A percentile compares a stretch with the other conserved stretches of the same genome.
Evolutionary conservation across 2,113 vertebrate genomes (phyloP).

Genomic region (Uropsilus gracilis): DNA sequence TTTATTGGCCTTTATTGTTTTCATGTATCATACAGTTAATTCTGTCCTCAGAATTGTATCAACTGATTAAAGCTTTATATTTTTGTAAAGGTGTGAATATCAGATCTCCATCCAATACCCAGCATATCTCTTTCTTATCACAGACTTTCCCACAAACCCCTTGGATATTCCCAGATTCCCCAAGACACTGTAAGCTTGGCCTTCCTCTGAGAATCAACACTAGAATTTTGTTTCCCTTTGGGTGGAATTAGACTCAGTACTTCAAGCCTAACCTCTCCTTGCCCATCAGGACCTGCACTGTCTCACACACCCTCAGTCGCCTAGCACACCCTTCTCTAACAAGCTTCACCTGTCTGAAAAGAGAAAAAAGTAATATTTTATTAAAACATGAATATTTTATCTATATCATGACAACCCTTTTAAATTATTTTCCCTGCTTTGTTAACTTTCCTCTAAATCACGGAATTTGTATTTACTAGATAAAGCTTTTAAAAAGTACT

Average conservation of each 20-base stretch:
- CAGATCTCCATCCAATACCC: background rate
- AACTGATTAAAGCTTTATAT: background rate
- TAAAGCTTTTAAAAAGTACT: background rate
- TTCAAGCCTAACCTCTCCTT: background rate
- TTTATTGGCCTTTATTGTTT: background rate
- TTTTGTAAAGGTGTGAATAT: background rate
- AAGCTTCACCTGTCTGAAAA: background rate
- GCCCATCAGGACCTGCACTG: too few relatives aligned
- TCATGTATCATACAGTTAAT: background rate
- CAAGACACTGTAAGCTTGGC: background rate
- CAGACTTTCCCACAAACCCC: background rate
- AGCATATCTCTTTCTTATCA: background rate
- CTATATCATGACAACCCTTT: background rate
- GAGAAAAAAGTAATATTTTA: background rate
- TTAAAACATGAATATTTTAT: background rate
- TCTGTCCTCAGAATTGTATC: background rate
- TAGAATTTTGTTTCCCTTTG: too few relatives aligned
- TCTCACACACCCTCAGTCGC: background rate
- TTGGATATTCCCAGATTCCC: too few relatives aligned
- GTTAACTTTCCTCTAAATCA: background rate
- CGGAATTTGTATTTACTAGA: background rate
- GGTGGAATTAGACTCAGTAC: fast-evolving
- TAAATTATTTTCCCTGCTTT: background rate
- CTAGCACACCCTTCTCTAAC: background rate
- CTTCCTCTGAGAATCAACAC: background rate